Percentiles rank a stretch among this genome's conserved stretches.
Conservation (phyloP, 2,113 vertebrate species). For the Rattus rattus region DNA sequence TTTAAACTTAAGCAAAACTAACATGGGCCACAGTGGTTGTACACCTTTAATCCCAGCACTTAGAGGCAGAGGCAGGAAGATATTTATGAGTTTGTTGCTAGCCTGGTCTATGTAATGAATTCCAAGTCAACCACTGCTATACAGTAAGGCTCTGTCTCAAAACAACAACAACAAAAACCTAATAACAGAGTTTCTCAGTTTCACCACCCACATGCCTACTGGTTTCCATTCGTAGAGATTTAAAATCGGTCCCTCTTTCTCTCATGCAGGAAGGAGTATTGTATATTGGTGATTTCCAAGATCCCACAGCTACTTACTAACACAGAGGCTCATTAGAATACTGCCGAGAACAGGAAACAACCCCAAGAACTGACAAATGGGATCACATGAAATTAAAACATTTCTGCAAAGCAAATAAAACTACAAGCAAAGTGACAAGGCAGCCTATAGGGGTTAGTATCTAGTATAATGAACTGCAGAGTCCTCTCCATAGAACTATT, state of each 20-base stretch:
- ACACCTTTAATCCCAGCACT: background rate
- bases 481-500: background rate
- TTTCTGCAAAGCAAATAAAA: background rate
- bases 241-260: background rate
- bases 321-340: constrained; percentile 27
- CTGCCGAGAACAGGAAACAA: background rate
- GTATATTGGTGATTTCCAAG: background rate
- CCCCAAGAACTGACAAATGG: background rate
- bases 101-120: background rate
- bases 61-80: background rate
- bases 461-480: background rate
- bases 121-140: background rate
- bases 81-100: background rate
- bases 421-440: background rate
- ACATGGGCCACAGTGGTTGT: background rate
- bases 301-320: constrained; percentile 14
- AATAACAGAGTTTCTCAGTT: constrained; percentile 30
- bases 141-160: background rate
- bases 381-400: background rate
- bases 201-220: background rate
- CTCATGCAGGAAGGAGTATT: background rate
- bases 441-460: background rate
- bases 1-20: constrained; percentile 45
- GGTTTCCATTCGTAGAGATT: background rate
- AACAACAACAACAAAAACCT: background rate